Evolutionary conservation across 2,113 vertebrate species (phyloP).

Genomic region (Muntiacus reevesi): DNA sequence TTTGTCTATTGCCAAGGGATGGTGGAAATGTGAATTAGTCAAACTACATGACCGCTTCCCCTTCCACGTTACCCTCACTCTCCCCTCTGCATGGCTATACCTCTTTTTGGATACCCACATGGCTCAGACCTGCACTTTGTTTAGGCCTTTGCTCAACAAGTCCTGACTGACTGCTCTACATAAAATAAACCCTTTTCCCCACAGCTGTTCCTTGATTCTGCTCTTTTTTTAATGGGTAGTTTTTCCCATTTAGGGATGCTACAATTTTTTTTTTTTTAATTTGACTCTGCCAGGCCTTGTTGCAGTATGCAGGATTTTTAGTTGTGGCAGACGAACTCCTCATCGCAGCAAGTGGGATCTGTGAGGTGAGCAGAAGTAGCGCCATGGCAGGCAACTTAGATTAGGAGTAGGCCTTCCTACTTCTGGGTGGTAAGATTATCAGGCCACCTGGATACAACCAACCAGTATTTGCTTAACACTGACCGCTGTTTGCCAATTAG

Average conservation of each 20-base stretch:
- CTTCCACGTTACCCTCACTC: not conserved
- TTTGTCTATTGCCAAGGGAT: not conserved
- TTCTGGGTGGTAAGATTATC: no score
- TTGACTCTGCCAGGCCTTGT: not conserved
- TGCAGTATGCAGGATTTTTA: not conserved
- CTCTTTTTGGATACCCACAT: not conserved
- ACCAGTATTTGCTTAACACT: no score
- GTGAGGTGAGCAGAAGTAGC: no score
- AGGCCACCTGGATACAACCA: no score
- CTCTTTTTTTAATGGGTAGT: not conserved
- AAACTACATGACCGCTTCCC: not conserved
- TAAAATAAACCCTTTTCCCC: not conserved
- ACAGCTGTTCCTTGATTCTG: not conserved
- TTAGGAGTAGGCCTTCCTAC: no score
- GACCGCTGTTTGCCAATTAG: no score
- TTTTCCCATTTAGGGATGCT: not conserved
- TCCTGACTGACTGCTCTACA: not conserved
- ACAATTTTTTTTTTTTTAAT: not conserved
- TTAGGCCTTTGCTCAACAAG: not conserved
- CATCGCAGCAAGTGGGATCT: not conserved
- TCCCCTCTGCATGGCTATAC: accelerated
- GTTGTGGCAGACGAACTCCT: not conserved
- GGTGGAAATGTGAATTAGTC: not conserved
- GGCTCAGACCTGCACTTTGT: not conserved
- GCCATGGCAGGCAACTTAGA: no score